Evolutionary conservation across 2,113 vertebrate genomes (phyloP).

Genomic region (Tachysurus fulvidraco): DNA sequence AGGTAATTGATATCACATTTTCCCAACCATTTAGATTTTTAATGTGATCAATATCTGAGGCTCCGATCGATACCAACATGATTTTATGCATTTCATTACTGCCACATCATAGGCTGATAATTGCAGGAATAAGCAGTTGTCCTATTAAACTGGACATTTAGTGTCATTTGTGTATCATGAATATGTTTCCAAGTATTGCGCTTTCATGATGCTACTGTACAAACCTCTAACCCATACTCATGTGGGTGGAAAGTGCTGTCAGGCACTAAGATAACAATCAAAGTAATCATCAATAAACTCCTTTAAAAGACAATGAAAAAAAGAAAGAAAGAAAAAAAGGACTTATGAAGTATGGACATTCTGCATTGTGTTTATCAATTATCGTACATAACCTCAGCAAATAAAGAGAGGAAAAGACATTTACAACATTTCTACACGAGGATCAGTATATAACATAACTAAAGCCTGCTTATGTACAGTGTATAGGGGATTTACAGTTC

Average conservation of each 20-base stretch:
- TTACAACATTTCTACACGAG: neutral
- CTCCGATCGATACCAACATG: neutral
- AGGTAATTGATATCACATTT: neutral
- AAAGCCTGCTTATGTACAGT: neutral
- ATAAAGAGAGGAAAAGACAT: neutral
- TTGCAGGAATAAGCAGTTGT: neutral
- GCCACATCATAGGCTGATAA: neutral
- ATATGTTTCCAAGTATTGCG: neutral
- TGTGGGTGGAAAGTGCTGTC: neutral
- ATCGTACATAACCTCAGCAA: neutral
- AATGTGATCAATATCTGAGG: neutral
- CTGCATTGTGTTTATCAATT: neutral
- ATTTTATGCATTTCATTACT: neutral
- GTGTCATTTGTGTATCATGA: neutral
- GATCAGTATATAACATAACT: neutral
- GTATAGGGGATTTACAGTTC: neutral
- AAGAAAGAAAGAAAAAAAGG: neutral
- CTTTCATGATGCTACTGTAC: neutral
- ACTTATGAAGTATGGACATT: neutral
- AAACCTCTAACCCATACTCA: neutral
- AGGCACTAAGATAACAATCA: slow-evolving; percentile 5
- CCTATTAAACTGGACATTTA: neutral
- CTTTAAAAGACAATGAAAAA: neutral
- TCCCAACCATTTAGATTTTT: neutral
- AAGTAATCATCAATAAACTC: neutral